phyloP scores from a whole-genome alignment of 2,888 invertebrate genomes.

The Diarsia dahlii region DNA sequence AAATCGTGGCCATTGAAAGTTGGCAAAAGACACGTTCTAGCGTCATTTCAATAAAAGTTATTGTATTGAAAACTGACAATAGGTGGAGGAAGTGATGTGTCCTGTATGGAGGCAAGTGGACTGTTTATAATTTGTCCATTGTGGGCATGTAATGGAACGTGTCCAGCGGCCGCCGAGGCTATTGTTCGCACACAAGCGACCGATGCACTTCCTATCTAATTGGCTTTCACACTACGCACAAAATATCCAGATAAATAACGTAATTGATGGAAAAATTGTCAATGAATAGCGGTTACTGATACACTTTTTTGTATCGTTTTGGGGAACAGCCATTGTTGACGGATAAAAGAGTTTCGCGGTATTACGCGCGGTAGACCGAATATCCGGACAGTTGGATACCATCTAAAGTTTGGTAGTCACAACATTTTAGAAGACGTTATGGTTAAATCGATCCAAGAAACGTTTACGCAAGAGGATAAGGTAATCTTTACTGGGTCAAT shows the following conservation, averaged over 20 bases:
- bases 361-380: slow-evolving; percentile 54
- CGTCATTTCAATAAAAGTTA: slow-evolving; percentile 90
- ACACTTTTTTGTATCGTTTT: slow-evolving; percentile 50
- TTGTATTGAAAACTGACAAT: slow-evolving; percentile 90
- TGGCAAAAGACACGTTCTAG: slow-evolving; percentile 83
- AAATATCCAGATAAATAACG: slow-evolving; percentile 68
- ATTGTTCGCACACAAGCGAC: slow-evolving; percentile 80
- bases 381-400: slow-evolving; percentile 52
- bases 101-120: slow-evolving; percentile 88
- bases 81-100: slow-evolving; percentile 89
- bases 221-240: slow-evolving; percentile 82
- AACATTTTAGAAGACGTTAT: slow-evolving; percentile 19
- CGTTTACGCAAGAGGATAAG: slow-evolving; percentile 27
- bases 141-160: slow-evolving; percentile 85
- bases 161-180: slow-evolving; percentile 76
- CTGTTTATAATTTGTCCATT: slow-evolving; percentile 91
- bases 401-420: slow-evolving; percentile 22
- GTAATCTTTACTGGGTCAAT: background rate
- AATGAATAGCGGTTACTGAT: slow-evolving; percentile 57
- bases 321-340: slow-evolving; percentile 38
- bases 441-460: slow-evolving; percentile 7
- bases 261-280: slow-evolving; percentile 62
- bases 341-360: slow-evolving; percentile 58
- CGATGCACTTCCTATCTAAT: slow-evolving; percentile 83
- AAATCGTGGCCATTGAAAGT: slow-evolving; percentile 83